Conservation (phyloP, 1,140 invertebrate genomes). For the Ridgeia piscesae region DNA sequence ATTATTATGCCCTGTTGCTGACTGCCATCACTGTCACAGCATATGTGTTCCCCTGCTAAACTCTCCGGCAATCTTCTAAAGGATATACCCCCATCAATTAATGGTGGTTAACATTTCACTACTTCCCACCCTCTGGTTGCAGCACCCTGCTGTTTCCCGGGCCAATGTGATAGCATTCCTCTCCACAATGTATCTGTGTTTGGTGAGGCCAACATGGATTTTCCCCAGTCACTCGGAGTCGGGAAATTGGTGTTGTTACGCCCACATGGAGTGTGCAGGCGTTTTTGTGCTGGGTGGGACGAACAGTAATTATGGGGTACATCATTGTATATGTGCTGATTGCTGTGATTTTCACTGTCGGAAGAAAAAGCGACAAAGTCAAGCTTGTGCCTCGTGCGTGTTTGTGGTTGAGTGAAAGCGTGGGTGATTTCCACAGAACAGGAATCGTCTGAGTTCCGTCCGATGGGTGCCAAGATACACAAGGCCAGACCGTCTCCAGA, state of each 20-base stretch:
- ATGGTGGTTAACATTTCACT: neutral
- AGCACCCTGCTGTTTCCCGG: neutral
- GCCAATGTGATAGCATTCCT: neutral
- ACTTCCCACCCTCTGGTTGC: neutral
- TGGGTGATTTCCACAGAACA: neutral
- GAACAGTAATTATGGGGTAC: neutral
- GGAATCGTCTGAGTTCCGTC: neutral
- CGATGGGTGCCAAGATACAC: neutral
- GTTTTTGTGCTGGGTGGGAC: neutral
- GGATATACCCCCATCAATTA: neutral
- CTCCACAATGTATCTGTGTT: neutral
- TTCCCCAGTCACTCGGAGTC: neutral
- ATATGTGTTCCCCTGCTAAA: neutral
- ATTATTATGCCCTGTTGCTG: neutral
- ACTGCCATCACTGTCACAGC: neutral
- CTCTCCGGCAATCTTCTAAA: neutral
- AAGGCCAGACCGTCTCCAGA: neutral
- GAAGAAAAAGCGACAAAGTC: neutral
- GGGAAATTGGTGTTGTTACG: neutral
- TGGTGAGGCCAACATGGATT: neutral
- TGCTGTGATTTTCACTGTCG: neutral
- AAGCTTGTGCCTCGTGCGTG: neutral
- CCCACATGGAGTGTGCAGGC: neutral
- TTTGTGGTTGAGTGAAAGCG: neutral
- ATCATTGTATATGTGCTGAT: neutral